These are phyloP conservation scores for Pherbina coryleti DNA, from an alignment of 2,888 invertebrate species.

Conservation along the genomic window DNA sequence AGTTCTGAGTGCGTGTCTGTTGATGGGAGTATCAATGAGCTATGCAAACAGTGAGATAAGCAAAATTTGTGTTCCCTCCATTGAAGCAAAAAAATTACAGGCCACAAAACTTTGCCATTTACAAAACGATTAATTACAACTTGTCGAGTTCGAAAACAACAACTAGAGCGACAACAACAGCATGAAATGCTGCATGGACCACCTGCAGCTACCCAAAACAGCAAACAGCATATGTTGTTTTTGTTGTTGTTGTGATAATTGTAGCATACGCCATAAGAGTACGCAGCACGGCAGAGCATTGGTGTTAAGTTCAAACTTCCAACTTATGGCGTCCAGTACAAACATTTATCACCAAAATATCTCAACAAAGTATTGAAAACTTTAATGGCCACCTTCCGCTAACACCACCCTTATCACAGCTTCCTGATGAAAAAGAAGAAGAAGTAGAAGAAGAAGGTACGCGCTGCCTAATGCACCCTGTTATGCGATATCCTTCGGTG, in stretches of 20 bases:
- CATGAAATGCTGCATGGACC: not conserved
- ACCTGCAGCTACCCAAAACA: not conserved
- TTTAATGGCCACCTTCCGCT: constrained; percentile 16
- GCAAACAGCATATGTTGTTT: not conserved
- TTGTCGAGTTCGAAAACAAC: not conserved
- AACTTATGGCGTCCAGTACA: not conserved
- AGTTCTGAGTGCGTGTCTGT: not conserved
- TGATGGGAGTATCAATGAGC: too few species aligned
- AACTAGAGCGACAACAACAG: not conserved
- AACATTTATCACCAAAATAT: not conserved
- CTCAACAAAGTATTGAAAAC: constrained; percentile 6
- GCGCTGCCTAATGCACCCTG: not conserved
- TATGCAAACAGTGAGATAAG: not conserved
- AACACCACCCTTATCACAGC: not conserved
- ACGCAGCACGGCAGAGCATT: not conserved
- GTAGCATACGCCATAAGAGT: too few species aligned
- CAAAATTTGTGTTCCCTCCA: not conserved
- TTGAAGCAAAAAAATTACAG: not conserved
- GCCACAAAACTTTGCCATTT: constrained; percentile 2
- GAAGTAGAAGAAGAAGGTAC: not conserved
- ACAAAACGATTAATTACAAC: constrained; percentile 19
- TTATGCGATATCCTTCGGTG: constrained; percentile 2
- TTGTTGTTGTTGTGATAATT: not conserved
- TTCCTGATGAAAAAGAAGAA: not conserved
- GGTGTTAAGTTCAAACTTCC: not conserved